Conservation (phyloP, 1,140 invertebrate genomes). For the Drosophila littoralis region DNA sequence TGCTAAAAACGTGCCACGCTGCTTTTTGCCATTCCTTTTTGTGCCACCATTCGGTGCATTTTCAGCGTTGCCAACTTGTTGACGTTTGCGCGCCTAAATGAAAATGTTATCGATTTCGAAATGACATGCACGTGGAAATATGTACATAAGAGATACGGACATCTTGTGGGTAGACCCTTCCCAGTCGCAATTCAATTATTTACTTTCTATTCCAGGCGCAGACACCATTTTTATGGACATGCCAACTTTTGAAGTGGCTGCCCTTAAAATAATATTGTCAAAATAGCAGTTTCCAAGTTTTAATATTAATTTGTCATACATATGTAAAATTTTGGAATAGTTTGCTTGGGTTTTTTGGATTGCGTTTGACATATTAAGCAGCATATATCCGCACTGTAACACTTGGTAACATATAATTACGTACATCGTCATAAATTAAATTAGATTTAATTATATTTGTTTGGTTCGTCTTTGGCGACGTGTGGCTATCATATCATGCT, state of each 20-base stretch:
- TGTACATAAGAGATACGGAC: too few relatives aligned
- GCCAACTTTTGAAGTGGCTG: too few relatives aligned
- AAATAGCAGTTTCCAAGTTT: too few relatives aligned
- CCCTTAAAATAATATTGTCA: too few relatives aligned
- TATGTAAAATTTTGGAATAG: too few relatives aligned
- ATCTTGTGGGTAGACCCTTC: too few relatives aligned
- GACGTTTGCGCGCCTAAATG: conserved; percentile 8
- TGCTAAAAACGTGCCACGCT: conserved; percentile 59
- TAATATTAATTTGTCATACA: too few relatives aligned
- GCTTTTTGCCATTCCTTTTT: conserved; percentile 49
- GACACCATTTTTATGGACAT: too few relatives aligned
- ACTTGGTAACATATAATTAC: too few relatives aligned
- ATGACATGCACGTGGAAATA: conserved; percentile 30
- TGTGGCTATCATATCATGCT: conserved; percentile 19
- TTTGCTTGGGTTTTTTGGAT: neutral
- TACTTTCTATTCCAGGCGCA: neutral
- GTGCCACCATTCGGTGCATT: conserved; percentile 26
- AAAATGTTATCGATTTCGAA: conserved; percentile 31
- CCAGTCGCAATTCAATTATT: neutral
- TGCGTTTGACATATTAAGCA: neutral
- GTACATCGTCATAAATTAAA: too few relatives aligned
- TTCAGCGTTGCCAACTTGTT: conserved; percentile 46
- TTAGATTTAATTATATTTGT: conserved; percentile 16
- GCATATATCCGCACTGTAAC: too few relatives aligned
- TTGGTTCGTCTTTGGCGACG: neutral